Conservation (phyloP, 2,888 invertebrate species). For the Chydorus sphaericus region DNA sequence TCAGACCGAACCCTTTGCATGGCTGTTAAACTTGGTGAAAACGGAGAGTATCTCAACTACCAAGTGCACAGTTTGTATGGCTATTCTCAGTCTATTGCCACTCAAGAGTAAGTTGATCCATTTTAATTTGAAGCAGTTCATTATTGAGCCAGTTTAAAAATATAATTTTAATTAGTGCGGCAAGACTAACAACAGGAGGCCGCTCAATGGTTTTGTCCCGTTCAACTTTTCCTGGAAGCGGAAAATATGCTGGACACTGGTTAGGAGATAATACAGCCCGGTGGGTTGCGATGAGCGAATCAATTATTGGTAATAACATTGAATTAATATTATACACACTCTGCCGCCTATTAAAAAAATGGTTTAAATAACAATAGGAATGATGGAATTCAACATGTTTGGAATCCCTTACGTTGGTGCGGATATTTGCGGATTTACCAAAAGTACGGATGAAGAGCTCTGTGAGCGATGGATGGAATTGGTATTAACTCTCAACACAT, state of each 20-base stretch:
- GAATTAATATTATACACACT: slow-evolving; percentile 7
- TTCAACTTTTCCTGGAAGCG: slow-evolving; percentile 29
- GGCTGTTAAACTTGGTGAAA: slow-evolving; percentile 17
- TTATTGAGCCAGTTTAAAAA: not conserved
- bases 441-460: slow-evolving; percentile 27
- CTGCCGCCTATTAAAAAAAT: not conserved
- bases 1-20: slow-evolving; percentile 22
- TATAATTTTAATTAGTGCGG: slow-evolving; percentile 1
- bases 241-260: slow-evolving; percentile 30
- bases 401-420: slow-evolving; percentile 22
- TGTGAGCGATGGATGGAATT: slow-evolving; percentile 35
- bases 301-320: slow-evolving; percentile 22
- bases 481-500: too few relatives aligned
- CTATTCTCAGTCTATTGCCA: slow-evolving; percentile 21
- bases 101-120: slow-evolving; percentile 12
- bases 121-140: not conserved
- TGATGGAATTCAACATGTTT: slow-evolving; percentile 33
- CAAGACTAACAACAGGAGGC: slow-evolving; percentile 13
- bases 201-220: slow-evolving; percentile 23
- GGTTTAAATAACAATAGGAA: slow-evolving; percentile 40
- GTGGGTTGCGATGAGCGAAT: slow-evolving; percentile 26
- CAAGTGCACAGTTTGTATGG: slow-evolving; percentile 26
- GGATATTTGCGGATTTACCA: slow-evolving; percentile 24
- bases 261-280: slow-evolving; percentile 29
- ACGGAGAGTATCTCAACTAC: slow-evolving; percentile 22